Conservation (phyloP, 1,140 invertebrate genomes). For the Drosophila prosaltans region DNA sequence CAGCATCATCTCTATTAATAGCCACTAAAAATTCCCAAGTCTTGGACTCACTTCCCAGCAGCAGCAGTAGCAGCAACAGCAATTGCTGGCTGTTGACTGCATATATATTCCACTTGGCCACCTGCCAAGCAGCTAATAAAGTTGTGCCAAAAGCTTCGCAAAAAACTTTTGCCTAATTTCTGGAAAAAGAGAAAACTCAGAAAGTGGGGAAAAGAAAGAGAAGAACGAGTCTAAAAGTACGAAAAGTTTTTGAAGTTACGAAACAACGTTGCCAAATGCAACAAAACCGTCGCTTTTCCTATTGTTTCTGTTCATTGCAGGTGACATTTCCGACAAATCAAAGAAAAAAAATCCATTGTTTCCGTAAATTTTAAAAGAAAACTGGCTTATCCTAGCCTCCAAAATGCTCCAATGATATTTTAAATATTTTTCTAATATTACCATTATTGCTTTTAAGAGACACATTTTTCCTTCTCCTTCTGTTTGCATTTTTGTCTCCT, state of each 20-base stretch:
- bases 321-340: constrained; percentile 3
- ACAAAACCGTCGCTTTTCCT: neutral
- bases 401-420: too few species aligned
- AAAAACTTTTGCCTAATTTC: constrained; percentile 70
- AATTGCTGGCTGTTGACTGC: constrained; percentile 14
- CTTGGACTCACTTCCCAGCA: constrained; percentile 11
- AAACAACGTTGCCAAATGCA: neutral
- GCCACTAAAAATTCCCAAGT: constrained; percentile 24
- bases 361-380: too few species aligned
- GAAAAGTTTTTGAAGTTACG: neutral
- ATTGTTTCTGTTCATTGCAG: neutral
- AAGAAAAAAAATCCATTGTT: neutral
- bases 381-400: too few species aligned
- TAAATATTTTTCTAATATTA: too few species aligned
- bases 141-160: constrained; percentile 28
- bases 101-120: constrained; percentile 50
- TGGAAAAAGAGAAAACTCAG: constrained; percentile 34
- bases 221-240: constrained; percentile 14
- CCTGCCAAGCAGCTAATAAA: constrained; percentile 73
- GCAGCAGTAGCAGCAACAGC: constrained; percentile 6
- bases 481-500: neutral
- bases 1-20: constrained; percentile 46
- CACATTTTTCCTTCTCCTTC: neutral
- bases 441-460: neutral
- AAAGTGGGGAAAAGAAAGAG: constrained; percentile 5